These are phyloP conservation scores for Eupithecia vulgata DNA, from an alignment of 2,888 invertebrate species.

Conservation along the genomic window DNA sequence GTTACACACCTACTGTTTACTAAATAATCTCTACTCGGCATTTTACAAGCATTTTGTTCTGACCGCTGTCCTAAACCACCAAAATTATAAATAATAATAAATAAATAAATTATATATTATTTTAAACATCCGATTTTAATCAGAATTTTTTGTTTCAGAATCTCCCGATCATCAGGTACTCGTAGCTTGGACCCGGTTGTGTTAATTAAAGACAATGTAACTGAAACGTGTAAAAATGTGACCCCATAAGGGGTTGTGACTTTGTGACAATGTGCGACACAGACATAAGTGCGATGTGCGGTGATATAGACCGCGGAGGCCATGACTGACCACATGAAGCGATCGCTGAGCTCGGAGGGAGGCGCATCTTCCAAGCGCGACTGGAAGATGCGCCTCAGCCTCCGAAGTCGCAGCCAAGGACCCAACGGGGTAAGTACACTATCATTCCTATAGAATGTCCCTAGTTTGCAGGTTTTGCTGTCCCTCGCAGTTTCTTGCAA, in stretches of 20 bases:
- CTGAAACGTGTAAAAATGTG: constrained; percentile 7
- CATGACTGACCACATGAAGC: constrained; percentile 83
- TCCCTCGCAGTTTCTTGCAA: background rate
- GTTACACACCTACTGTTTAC: too few species aligned
- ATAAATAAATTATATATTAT: too few species aligned
- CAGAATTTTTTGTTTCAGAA: constrained; percentile 5
- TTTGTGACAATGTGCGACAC: constrained; percentile 11
- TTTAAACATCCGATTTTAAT: background rate
- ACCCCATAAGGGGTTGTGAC: constrained; percentile 10
- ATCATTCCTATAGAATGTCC: background rate
- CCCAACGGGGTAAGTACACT: constrained; percentile 79
- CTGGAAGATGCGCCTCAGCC: constrained; percentile 89
- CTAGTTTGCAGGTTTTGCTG: background rate
- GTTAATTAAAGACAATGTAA: background rate
- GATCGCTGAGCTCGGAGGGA: constrained; percentile 87
- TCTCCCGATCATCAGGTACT: background rate
- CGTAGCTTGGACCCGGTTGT: background rate
- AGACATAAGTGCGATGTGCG: constrained; percentile 37
- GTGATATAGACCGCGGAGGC: constrained; percentile 54
- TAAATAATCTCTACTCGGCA: background rate
- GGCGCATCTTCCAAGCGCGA: constrained; percentile 84
- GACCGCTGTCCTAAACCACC: background rate
- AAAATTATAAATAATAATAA: too few species aligned
- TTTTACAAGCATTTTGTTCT: background rate
- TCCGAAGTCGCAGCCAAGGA: constrained; percentile 87